Base-by-base conservation (phyloP, 2,888 invertebrate species). In the Prostheceraeus crozeri region DNA sequence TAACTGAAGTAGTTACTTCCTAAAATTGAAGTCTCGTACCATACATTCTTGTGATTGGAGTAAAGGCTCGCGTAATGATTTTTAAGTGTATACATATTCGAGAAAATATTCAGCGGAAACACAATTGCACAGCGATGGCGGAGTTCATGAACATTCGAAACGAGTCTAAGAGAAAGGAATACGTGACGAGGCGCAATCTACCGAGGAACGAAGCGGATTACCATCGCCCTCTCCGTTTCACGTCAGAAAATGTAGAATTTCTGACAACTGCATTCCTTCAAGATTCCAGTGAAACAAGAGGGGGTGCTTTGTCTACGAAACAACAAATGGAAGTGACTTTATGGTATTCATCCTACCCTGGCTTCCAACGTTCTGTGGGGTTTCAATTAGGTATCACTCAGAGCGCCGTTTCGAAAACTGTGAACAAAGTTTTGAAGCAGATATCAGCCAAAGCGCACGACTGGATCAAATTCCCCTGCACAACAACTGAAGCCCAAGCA, bases 201-300 rank as follows among this genome's bases (percentile, higher is more conserved):
- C n/a, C n/a, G n/a, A n/a, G n/a, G n/a, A n/a, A n/a, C n/a, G n/a
- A n/a, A n/a, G n/a, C n/a, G n/a, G n/a, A n/a, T n/a, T n/a, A n/a
- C n/a, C n/a, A n/a, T n/a, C n/a, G n/a, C n/a, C n/a, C n/a, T n/a
- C n/a, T n/a, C n/a, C n/a, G n/a, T n/a, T n/a, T n/a, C n/a, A n/a
- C n/a, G n/a, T n/a, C n/a, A n/a, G n/a, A n/a, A n/a, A 33, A 33
- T 33, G 33, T 33, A 33, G 33, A 33, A 33, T 33, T 33, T 33
- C 33, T 33, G n/a, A 33, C 33, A n/a, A 33, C 33, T 33, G 33
- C 10, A 33, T 33, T 33, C n/a, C n/a, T 33, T 11, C 33, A 33
- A 33, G 33, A 33, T 8, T 11, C 33, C 10, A 33, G n/a, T 33
- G 33, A 33, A n/a, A 33, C 33, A 33, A 8, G 33, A 11, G 33